Percentiles rank a stretch among this genome's conserved stretches.
phyloP scores from a whole-genome alignment of 2,888 invertebrate species.

The Eustalomyia histrio region DNA sequence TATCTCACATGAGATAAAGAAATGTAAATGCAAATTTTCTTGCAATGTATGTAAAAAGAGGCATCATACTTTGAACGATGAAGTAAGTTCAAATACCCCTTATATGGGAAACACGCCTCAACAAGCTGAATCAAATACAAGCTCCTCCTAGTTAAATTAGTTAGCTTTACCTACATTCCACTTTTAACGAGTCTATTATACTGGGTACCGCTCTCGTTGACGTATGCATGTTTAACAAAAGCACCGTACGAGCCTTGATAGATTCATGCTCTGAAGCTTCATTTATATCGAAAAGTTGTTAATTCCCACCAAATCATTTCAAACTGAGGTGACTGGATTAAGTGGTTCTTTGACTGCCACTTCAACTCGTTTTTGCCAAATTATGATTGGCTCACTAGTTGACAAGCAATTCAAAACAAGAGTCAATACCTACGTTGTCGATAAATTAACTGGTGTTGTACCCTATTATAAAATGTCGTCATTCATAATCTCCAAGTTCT shows the following conservation, averaged over 20 bases:
- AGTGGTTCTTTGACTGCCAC: slow-evolving; percentile 11
- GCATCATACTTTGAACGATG: background rate
- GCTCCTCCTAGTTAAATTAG: background rate
- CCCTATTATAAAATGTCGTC: background rate
- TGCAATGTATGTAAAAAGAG: no score
- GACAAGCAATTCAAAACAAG: background rate
- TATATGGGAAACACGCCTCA: background rate
- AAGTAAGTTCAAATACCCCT: background rate
- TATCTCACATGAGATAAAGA: background rate
- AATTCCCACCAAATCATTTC: no score
- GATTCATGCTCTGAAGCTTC: slow-evolving; percentile 14
- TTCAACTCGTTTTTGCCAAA: background rate
- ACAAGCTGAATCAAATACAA: background rate
- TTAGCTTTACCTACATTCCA: background rate
- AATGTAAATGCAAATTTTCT: background rate
- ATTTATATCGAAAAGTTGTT: no score
- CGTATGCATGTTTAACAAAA: no score
- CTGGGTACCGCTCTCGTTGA: slow-evolving; percentile 20
- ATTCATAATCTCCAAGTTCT: no score
- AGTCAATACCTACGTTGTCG: background rate
- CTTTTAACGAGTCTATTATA: background rate
- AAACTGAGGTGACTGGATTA: no score
- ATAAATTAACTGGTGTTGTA: slow-evolving; percentile 3
- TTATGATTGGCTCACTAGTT: background rate
- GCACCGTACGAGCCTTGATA: no score